Percentiles rank a stretch among this genome's conserved stretches.
Evolutionary conservation across 2,797 vertebrate genomes (phyloP).

Genomic region (Sebastes melanostomus): DNA sequence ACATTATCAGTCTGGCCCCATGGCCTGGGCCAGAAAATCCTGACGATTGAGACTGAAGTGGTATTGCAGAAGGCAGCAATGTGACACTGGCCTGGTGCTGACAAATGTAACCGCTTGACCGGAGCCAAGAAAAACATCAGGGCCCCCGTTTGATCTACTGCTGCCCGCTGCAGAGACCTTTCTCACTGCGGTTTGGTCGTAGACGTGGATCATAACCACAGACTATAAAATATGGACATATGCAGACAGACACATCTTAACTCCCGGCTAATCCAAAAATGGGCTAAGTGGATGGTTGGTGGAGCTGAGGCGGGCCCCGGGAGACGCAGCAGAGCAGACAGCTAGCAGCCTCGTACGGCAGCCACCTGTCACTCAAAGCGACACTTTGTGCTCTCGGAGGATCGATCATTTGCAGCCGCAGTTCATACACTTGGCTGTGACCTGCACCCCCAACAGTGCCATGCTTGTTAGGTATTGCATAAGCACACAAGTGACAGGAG

Average conservation of each 20-base stretch:
- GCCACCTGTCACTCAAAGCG: too few species aligned
- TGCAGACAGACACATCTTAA: too few species aligned
- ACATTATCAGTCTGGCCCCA: conserved; percentile 46
- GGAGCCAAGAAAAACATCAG: conserved; percentile 68
- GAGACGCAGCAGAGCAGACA: too few species aligned
- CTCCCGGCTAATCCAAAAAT: too few species aligned
- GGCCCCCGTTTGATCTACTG: conserved; percentile 51
- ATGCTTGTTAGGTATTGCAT: conserved; percentile 54
- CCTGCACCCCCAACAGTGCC: conserved; percentile 36
- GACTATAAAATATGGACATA: neutral
- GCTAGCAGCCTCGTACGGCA: too few species aligned
- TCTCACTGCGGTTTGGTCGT: conserved; percentile 8
- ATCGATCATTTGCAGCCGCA: conserved; percentile 16
- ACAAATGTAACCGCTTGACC: conserved; percentile 41
- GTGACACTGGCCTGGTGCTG: conserved; percentile 46
- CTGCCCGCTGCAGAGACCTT: neutral
- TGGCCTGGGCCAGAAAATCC: conserved; percentile 24
- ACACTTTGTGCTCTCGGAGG: neutral
- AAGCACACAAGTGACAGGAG: conserved; percentile 61
- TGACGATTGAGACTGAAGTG: conserved; percentile 17
- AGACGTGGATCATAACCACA: neutral
- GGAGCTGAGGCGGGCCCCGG: too few species aligned
- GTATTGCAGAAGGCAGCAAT: conserved; percentile 36
- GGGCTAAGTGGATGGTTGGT: too few species aligned
- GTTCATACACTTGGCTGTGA: conserved; percentile 32